Base-by-base conservation (phyloP, 1,140 invertebrate genomes). In the Choristoneura fumiferana region DNA sequence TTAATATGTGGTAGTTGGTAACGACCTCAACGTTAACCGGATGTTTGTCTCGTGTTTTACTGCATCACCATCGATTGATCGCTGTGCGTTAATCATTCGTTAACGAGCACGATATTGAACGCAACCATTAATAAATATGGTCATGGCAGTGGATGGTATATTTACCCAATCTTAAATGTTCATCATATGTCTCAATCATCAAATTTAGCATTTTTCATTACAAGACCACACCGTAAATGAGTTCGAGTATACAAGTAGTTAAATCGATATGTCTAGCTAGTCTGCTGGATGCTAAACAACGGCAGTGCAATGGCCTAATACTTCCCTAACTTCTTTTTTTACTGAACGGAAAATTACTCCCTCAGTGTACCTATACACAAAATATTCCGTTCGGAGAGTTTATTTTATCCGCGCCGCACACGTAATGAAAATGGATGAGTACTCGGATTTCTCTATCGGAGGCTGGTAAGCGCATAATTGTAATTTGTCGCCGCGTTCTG, bases 381-480 rank as follows among this genome's bases (percentile, higher is more conserved):
- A 49, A 49, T 22, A 49, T 49, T 49, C 43, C 43, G n/a, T n/a
- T 17, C 10, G 43, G 43, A 29, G 22, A 49, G 22, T 18, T 18
- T 29, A n/a, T n/a, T 49, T 15, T 29, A 18, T 54, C 58, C 52
- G 12, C 52, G 37, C 14, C 22, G 57, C 22, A 29, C 22, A 43
- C 49, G 63, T 63, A 67, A 70, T 67, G 59, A 54, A 60, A 62
- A 67, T 65, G 29, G 56, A 65, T 65, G 60, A 34, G 13, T 57
- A 36, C 43, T 52, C 38, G 53, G 35, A 18, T 13, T 49, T 29
- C 18, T 33, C 43, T 18, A 49, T 13, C n/a, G 17, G 17, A 10
- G n/a, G 39, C 15, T 15, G 40, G 15, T 18, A 2, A 17, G 43
- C 18, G 10, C n/a, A 49, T 29, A 13, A 49, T 49, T 49, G 18